Evolutionary conservation across 2,888 invertebrate genomes (phyloP), one percentile per base, ranked within the genome.

Genomic region (Amphipyra tragopoginis): DNA sequence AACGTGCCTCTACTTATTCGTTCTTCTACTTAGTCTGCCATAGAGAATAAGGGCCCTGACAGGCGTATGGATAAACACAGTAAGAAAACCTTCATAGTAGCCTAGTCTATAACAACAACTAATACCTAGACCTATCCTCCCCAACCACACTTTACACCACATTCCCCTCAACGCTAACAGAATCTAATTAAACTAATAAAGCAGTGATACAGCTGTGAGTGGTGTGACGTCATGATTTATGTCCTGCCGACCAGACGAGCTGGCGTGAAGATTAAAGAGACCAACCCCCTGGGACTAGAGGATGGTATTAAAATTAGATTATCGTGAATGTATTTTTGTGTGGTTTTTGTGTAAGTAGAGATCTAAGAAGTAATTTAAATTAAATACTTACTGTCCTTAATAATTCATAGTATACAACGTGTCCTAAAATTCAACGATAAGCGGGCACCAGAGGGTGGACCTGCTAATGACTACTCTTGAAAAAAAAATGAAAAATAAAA

Each of bases 201-300:
- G 29, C 64, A 15, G 43, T 42, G 44, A 40, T 49, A 48, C 76
- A 79, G 79, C 77, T 75, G 77, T 44, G 65, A 58, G 29, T 39
- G n/a, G 13, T n/a, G 50, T 33, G 15, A 42, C 44, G 34, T 21
- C 47, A 70, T 76, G 79, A 82, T 78, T 82, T 75, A 82, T 75
- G 64, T 67, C 36, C 74, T 65, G 72, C 65, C 52, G 36, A 51
- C 59, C 66, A 47, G 64, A 57, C 70, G 61, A 66, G 48, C 76
- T 73, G 21, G 21, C 21, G 21, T 21, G 78, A 72, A 82, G 82
- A 82, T 82, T 80, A 82, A 80, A 80, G 74, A 51, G 52, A 51
- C 51, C 45, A 49, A 65, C 62, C 67, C 82, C 75, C 80, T 21
- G 11, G 80, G 21, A 21, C 21, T 21, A 21, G 21, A 21, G 79